Evolutionary conservation across 2,797 vertebrate species (phyloP).

Genomic region (Pangasius sanitwongsei): DNA sequence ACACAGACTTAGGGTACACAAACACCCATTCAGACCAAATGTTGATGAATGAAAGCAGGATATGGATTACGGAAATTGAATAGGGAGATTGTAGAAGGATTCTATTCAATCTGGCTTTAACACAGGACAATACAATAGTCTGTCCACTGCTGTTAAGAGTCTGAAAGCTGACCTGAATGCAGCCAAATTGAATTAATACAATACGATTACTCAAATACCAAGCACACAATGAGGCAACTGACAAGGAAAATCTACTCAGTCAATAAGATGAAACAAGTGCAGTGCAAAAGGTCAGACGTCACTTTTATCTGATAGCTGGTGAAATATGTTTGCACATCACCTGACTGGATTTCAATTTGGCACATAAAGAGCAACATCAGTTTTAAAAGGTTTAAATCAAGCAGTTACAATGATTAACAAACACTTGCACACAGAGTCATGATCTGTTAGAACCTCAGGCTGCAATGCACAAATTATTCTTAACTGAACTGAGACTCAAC

Average conservation of each 20-base stretch:
- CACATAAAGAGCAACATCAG: conserved; percentile 25
- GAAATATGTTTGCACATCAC: conserved; percentile 25
- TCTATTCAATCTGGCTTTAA: conserved; percentile 37
- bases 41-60: conserved; percentile 33
- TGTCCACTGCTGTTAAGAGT: conserved; percentile 38
- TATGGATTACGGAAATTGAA: conserved; percentile 43
- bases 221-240: conserved; percentile 28
- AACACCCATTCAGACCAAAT: conserved; percentile 30
- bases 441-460: neutral
- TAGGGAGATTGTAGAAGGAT: conserved; percentile 37
- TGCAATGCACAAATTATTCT: conserved; percentile 1
- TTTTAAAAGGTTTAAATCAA: conserved; percentile 47
- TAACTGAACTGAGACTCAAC: neutral
- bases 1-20: conserved; percentile 1
- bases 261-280: conserved; percentile 42
- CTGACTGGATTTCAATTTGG: conserved; percentile 37
- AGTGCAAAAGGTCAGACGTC: conserved; percentile 42
- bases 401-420: conserved; percentile 32
- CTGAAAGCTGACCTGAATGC: conserved; percentile 51
- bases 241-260: conserved; percentile 41
- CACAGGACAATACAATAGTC: conserved; percentile 30
- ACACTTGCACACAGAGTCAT: neutral
- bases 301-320: conserved; percentile 37
- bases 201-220: conserved; percentile 48
- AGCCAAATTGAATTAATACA: conserved; percentile 50